A percentile compares a stretch with the other conserved stretches of the same genome.
phyloP scores from a whole-genome alignment of 2,113 vertebrate species.

The Numenius arquata region DNA sequence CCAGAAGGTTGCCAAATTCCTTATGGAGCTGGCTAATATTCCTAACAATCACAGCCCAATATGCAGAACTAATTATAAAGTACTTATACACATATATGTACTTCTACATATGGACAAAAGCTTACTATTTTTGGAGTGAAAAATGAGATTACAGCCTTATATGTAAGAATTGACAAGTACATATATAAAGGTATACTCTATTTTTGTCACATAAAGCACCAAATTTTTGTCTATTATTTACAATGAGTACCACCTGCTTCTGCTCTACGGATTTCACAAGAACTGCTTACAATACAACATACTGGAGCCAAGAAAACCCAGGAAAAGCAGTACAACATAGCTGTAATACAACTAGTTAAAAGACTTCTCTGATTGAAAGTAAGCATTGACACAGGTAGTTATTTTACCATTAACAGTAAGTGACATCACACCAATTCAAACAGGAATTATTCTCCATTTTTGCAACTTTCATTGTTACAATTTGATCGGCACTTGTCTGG shows the following conservation, averaged over 20 bases:
- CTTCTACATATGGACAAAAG: neutral
- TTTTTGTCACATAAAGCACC: neutral
- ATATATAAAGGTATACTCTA: neutral
- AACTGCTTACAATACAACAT: neutral
- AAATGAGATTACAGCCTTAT: neutral
- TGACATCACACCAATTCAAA: neutral
- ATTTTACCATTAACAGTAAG: neutral
- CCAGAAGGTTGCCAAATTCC: neutral
- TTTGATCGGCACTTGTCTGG: neutral
- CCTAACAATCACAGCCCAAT: neutral
- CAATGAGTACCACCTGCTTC: neutral
- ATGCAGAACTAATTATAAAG: neutral
- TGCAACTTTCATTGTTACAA: neutral
- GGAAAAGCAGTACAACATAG: neutral
- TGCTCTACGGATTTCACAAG: neutral
- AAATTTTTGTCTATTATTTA: neutral
- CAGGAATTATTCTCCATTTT: neutral
- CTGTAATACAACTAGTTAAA: accelerated
- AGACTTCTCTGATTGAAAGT: neutral
- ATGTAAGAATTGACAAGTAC: neutral
- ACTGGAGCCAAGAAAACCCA: neutral
- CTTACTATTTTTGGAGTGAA: neutral
- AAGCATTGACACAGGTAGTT: neutral
- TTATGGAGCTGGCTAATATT: neutral
- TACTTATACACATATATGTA: too few species aligned